A percentile compares a stretch with the other conserved stretches of the same genome.
Conservation (phyloP, 2,888 invertebrate genomes). For the Andrena flavipes region DNA sequence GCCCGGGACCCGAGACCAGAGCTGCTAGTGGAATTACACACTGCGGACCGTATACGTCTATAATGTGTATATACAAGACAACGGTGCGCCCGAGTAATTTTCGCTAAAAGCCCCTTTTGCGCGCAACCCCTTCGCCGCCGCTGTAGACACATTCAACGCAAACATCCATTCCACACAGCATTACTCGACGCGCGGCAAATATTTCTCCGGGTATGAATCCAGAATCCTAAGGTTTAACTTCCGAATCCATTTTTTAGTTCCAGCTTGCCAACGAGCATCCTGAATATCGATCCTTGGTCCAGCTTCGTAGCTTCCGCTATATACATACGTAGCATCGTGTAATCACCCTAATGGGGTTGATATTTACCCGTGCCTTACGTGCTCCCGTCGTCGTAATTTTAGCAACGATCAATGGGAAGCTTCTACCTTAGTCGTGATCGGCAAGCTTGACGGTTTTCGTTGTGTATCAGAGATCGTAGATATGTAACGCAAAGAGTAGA, state of each 20-base stretch:
- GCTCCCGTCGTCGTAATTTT: constrained; percentile 50
- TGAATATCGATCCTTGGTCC: constrained; percentile 24
- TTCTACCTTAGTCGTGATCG: constrained; percentile 43
- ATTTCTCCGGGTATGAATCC: background rate
- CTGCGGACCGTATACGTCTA: constrained; percentile 28
- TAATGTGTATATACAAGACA: constrained; percentile 19
- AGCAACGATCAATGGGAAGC: constrained; percentile 64
- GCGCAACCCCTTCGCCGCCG: background rate
- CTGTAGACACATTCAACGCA: constrained; percentile 15
- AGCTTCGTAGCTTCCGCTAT: constrained; percentile 21
- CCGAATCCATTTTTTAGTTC: background rate
- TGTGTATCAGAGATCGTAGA: constrained; percentile 12
- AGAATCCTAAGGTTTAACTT: background rate
- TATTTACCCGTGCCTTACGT: constrained; percentile 26
- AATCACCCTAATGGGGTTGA: constrained; percentile 18
- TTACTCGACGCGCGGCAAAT: background rate
- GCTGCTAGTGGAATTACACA: constrained; percentile 62
- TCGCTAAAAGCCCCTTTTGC: background rate
- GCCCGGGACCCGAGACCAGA: constrained; percentile 83
- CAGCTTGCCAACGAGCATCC: background rate
- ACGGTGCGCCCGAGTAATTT: constrained; percentile 13
- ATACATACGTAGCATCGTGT: background rate
- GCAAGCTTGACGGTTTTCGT: constrained; percentile 3
- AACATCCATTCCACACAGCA: background rate
- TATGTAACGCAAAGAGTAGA: background rate